Base-by-base conservation (phyloP, 2,888 invertebrate species). In the Sycophila texana region DNA sequence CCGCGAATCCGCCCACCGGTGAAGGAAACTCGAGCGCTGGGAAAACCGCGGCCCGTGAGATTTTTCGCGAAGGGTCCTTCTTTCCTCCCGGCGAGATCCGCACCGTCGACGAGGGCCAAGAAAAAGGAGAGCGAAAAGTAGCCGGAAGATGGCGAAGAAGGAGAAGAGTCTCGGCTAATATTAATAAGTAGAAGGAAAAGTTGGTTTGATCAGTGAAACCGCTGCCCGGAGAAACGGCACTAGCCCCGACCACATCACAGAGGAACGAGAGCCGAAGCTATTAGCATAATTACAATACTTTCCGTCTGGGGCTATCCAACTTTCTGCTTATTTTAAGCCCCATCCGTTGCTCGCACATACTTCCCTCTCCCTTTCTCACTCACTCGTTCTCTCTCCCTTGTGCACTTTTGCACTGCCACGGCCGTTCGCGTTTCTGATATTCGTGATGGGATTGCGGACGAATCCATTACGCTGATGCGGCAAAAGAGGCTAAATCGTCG, bases 271-370 rank as follows among this genome's bases (percentile, higher is more conserved):
- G 47, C 18, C 86, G 85, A 87, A 87, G 89, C 90, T 89, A 88
- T 90, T 90, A 90, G 90, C 89, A 89, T 90, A 90, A 90, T 90
- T 89, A 90, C 89, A 89, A 89, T 89, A 89, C 89, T 87, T 87
- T 86, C 86, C 86, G 85, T 87, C 86, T 86, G 86, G 84, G 82
- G 39, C 86, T 84, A 85, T 86, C 85, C 87, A 87, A 88, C 88
- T 88, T 88, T 88, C 86, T 87, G 88, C 87, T 89, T 89, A 89
- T 89, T 89, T 89, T 84, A 85, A 86, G 85, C 84, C 77, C 79
- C 76, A 39, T 58, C 75, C 68, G n/a, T 67, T 78, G 39, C 74
- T 63, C 74, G 71, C 75, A 75, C 79, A 71, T 60, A 51, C 74
- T 58, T 14, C 5, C 13, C 61, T 39, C 60, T 30, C 47, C 12